Percentiles rank a stretch among this genome's conserved stretches.
These are phyloP conservation scores for Drosophila funebris DNA, from an alignment of 1,140 invertebrate species.

Conservation along the genomic window DNA sequence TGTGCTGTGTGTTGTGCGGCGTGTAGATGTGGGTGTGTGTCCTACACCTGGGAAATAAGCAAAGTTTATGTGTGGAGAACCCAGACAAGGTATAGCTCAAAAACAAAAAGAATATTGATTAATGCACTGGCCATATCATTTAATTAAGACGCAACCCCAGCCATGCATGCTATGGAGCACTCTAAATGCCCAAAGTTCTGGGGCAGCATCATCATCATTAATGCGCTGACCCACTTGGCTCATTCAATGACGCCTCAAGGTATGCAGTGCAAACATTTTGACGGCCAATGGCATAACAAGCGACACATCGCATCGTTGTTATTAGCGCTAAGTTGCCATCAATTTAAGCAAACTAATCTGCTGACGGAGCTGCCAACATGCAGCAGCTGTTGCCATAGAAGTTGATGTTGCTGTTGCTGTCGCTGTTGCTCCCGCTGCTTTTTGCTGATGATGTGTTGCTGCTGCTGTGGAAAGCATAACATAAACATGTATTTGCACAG, in stretches of 20 bases:
- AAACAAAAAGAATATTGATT: conserved; percentile 57
- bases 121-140: conserved; percentile 65
- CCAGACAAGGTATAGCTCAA: conserved; percentile 15
- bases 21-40: background rate
- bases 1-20: background rate
- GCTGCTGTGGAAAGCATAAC: conserved; percentile 58
- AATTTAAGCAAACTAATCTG: conserved; percentile 82
- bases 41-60: conserved; percentile 61
- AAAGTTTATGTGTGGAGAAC: conserved; percentile 46
- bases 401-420: conserved; percentile 13
- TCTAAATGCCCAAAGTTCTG: background rate
- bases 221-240: conserved; percentile 41
- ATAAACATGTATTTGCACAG: conserved; percentile 74
- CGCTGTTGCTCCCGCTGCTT: conserved; percentile 40
- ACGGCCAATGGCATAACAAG: conserved; percentile 8
- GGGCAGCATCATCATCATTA: conserved; percentile 41
- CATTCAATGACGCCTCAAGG: conserved; percentile 42
- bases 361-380: conserved; percentile 19
- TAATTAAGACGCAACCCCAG: conserved; percentile 52
- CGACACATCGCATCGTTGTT: conserved; percentile 50
- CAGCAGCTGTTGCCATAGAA: background rate
- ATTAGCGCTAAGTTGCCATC: conserved; percentile 78
- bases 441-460: conserved; percentile 28
- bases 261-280: conserved; percentile 38
- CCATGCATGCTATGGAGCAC: conserved; percentile 6